Base-by-base conservation (phyloP, 2,888 invertebrate genomes). In the Nomada hirtipes region DNA sequence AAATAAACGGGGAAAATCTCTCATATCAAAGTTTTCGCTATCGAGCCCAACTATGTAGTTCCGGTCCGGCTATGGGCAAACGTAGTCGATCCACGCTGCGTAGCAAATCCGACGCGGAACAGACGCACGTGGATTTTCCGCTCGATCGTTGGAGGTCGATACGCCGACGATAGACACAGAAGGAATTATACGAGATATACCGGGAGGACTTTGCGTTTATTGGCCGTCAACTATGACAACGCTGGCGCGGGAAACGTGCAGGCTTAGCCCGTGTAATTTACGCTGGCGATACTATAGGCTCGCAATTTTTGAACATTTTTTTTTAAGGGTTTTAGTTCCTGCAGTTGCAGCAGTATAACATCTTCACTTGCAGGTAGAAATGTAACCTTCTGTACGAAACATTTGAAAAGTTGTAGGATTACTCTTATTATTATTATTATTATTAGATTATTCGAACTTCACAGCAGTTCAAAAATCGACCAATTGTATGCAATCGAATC, bases 1-100 rank as follows among this genome's bases (percentile, higher is more conserved):
- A 85, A 89, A 88, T 85, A 88, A 85, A 84, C 87, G 86, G 71
- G 81, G 67, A 83, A 87, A 87, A 85, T 87, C 84, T 89, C 84
- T 29, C 76, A 84, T 84, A 87, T 84, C 89, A 76, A 88, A 87
- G 89, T 88, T 86, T 83, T 79, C 78, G 50, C 83, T 82, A 77
- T 84, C 85, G 79, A 74, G 83, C 83, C 86, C 80, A 86, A 88
- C 87, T 83, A 36, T 36, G 36, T 1, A 81, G 84, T 15, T 2
- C 15, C 1, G 13, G 47, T 68, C 60, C 47, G 71, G 44, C 50
- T 26, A 50, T 23, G 47, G 26, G 20, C 50, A 15, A 15, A 13
- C n/a, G 47, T 13, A 20, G 52, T 10, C 23, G 55, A 11, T 10
- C 18, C 18, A 42, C 44, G 18, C 64, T 60, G n/a, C 44, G 20